Percentiles rank a stretch among this genome's conserved stretches.
These are phyloP conservation scores for Lepilemur septentrionalis DNA, from an alignment of 2,797 vertebrate genomes.

Conservation along the genomic window DNA sequence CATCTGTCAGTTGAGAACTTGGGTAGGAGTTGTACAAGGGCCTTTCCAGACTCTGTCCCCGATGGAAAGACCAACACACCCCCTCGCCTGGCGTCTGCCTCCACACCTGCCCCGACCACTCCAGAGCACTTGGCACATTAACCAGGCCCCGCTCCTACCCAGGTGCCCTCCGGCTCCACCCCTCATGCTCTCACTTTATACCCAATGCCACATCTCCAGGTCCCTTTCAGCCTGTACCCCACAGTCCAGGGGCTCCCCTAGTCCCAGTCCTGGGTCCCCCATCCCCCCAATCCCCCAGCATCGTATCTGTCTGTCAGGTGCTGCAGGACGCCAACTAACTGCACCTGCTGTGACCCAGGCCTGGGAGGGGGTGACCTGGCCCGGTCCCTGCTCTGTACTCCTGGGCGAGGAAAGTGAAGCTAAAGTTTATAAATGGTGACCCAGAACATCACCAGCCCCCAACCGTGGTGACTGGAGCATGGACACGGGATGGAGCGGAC, in stretches of 20 bases:
- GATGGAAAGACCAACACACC: neutral
- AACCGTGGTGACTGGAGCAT: neutral
- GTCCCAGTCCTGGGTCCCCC: neutral
- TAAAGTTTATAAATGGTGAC: neutral
- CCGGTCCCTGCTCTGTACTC: neutral
- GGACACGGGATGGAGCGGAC: neutral
- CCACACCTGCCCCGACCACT: neutral
- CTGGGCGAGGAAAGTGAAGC: neutral
- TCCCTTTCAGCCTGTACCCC: neutral
- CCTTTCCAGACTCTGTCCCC: neutral
- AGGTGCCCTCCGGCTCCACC: neutral
- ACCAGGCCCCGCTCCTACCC: too few relatives aligned
- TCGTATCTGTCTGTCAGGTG: fast-evolving
- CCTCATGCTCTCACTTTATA: neutral
- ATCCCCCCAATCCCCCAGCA: fast-evolving
- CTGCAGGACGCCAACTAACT: neutral
- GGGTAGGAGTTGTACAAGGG: neutral
- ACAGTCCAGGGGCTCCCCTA: neutral
- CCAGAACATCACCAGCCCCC: too few relatives aligned
- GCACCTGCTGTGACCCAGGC: neutral
- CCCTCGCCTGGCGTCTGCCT: neutral
- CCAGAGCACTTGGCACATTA: neutral
- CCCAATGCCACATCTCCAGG: neutral
- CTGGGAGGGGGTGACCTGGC: neutral
- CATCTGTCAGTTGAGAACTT: neutral